A percentile compares a stretch with the other conserved stretches of the same genome.
Conservation (phyloP, 2,113 vertebrate species). For the Phrynosoma platyrhinos region DNA sequence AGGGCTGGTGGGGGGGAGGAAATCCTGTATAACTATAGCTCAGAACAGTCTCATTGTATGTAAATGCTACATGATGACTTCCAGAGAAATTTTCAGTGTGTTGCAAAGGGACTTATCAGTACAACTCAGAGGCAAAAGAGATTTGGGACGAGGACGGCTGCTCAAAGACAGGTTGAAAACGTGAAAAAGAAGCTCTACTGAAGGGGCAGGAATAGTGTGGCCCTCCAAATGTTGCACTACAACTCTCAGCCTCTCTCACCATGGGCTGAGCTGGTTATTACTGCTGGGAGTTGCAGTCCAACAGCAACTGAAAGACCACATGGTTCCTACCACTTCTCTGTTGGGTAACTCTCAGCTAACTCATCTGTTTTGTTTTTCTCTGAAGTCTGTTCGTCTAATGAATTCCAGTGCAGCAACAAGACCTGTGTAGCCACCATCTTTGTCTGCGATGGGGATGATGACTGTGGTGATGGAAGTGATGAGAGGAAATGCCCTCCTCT, state of each 20-base stretch:
- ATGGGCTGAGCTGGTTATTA: no score
- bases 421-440: constrained; percentile 89
- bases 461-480: constrained; percentile 92
- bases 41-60: constrained; percentile 70
- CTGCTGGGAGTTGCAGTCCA: no score
- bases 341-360: constrained; percentile 29
- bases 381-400: constrained; percentile 86
- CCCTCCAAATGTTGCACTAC: no score
- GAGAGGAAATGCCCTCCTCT: constrained; percentile 87
- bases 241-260: no score
- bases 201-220: neutral
- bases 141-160: neutral
- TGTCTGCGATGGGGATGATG: constrained; percentile 90
- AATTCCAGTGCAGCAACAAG: constrained; percentile 92
- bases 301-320: no score
- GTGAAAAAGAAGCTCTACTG: neutral
- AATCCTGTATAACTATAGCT: constrained; percentile 39
- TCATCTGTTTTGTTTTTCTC: constrained; percentile 61
- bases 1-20: neutral
- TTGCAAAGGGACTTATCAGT: constrained; percentile 67
- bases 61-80: constrained; percentile 69
- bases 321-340: no score
- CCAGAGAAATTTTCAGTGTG: constrained; percentile 60
- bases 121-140: constrained; percentile 64
- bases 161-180: neutral